Percentiles rank a stretch among this genome's conserved stretches.
Conservation (phyloP, 2,888 invertebrate genomes). For the Caenorhabditis imperialis region DNA sequence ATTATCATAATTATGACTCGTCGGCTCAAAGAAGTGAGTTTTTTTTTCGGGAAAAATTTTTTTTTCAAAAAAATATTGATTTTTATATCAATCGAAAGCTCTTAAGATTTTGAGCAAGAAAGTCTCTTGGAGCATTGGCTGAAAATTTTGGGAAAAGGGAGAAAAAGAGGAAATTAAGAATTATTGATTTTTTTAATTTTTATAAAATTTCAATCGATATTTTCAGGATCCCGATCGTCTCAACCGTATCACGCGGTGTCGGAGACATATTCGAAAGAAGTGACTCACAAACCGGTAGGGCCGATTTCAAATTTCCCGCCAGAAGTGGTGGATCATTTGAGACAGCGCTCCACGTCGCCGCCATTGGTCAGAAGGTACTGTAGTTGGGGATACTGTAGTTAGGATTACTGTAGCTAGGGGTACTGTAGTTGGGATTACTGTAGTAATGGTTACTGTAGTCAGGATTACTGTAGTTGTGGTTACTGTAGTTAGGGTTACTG, state of each 20-base stretch:
- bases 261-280: conserved; percentile 34
- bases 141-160: background rate
- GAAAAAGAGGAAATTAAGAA: background rate
- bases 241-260: conserved; percentile 30
- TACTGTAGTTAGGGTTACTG: too few relatives aligned
- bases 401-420: background rate
- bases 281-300: conserved; percentile 22
- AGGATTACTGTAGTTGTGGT: background rate
- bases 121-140: background rate
- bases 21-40: too few relatives aligned
- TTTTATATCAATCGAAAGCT: background rate
- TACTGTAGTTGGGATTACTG: background rate
- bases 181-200: conserved; percentile 1
- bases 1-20: too few relatives aligned
- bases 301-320: conserved; percentile 15
- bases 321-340: conserved; percentile 14
- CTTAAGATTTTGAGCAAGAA: background rate
- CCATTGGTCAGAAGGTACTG: conserved; percentile 19
- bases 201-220: too few relatives aligned
- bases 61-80: too few relatives aligned
- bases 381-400: background rate
- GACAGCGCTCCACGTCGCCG: conserved; percentile 2
- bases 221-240: conserved; percentile 34
- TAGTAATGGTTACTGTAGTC: too few relatives aligned
- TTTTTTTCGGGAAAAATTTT: too few relatives aligned